Percentiles rank a stretch among this genome's conserved stretches.
Evolutionary conservation across 2,113 vertebrate genomes (phyloP).

Genomic region (Bettongia penicillata): DNA sequence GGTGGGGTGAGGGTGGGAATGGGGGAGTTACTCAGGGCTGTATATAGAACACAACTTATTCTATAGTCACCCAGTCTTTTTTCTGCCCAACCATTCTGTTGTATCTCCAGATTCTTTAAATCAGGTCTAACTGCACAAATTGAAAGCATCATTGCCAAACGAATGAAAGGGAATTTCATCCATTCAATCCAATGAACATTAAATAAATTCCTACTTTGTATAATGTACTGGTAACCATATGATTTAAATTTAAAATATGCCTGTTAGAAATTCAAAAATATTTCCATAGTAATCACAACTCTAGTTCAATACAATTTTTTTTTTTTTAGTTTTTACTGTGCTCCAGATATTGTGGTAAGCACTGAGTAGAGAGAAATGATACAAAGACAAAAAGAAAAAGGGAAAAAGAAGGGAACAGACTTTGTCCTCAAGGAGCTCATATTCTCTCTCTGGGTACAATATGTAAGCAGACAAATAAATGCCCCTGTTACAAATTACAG

Average conservation of each 20-base stretch:
- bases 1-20: not conserved
- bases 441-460: not conserved
- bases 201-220: not conserved
- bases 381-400: slow-evolving; percentile 1
- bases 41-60: not conserved
- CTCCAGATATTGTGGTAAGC: not conserved
- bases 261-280: slow-evolving; percentile 25
- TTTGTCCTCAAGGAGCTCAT: not conserved
- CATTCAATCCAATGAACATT: slow-evolving; percentile 20
- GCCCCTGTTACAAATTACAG: not conserved
- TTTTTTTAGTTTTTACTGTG: not conserved
- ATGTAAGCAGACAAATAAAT: not conserved
- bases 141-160: not conserved
- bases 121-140: not conserved
- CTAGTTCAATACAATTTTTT: slow-evolving; percentile 35
- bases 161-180: not conserved
- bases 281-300: not conserved
- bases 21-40: not conserved
- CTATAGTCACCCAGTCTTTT: not conserved
- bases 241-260: slow-evolving; percentile 54
- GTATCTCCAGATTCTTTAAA: not conserved
- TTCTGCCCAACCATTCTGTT: not conserved
- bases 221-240: slow-evolving; percentile 25
- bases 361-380: not conserved
- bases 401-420: not conserved